Percentiles rank a stretch among this genome's conserved stretches.
Conservation (phyloP, 2,888 invertebrate species). For the Myathropa florea region DNA sequence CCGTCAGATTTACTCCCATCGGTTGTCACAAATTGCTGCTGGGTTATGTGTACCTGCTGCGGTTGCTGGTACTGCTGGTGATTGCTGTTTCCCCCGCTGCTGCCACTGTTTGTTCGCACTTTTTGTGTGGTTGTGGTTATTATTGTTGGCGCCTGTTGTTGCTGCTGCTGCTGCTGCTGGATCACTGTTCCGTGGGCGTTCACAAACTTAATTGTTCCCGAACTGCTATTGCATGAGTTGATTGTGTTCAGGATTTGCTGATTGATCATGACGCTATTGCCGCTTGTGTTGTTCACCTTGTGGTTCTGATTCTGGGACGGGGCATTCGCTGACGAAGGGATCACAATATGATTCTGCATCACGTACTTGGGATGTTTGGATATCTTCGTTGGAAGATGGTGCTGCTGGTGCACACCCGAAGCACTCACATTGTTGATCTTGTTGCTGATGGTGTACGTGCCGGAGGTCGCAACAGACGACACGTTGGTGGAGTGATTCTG, state of each 20-base stretch:
- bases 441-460: constrained; percentile 74
- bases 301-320: constrained; percentile 78
- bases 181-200: constrained; percentile 80
- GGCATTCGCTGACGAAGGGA: constrained; percentile 73
- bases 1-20: constrained; percentile 57
- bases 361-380: constrained; percentile 76
- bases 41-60: constrained; percentile 63
- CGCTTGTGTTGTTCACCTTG: constrained; percentile 70
- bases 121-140: constrained; percentile 68
- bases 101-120: constrained; percentile 50
- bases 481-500: constrained; percentile 63
- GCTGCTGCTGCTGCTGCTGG: constrained; percentile 75
- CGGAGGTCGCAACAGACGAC: constrained; percentile 60
- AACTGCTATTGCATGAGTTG: constrained; percentile 63
- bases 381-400: constrained; percentile 74
- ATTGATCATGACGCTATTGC: constrained; percentile 72
- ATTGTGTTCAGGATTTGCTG: constrained; percentile 71
- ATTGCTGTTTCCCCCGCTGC: constrained; percentile 36
- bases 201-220: constrained; percentile 79
- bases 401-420: constrained; percentile 71
- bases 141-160: constrained; percentile 58
- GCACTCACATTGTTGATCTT: constrained; percentile 72
- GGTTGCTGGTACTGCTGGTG: constrained; percentile 58
- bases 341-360: constrained; percentile 75
- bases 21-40: constrained; percentile 67